These are phyloP conservation scores for Zalophus californianus DNA, from an alignment of 2,797 vertebrate genomes.

Conservation along the genomic window DNA sequence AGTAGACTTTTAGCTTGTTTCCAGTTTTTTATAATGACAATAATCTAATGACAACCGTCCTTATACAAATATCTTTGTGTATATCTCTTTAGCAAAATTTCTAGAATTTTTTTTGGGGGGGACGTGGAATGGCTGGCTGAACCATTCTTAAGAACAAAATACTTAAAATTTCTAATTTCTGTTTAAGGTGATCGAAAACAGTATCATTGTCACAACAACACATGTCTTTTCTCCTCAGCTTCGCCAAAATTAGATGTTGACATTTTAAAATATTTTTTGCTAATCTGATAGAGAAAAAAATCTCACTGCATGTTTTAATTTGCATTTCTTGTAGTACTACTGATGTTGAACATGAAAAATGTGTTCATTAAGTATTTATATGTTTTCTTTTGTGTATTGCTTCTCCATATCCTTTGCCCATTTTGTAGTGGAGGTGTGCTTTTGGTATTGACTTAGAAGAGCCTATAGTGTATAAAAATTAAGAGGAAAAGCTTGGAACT, in stretches of 20 bases:
- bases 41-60: neutral
- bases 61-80: neutral
- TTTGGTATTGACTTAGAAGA: neutral
- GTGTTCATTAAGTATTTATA: neutral
- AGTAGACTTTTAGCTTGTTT: neutral
- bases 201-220: neutral
- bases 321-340: neutral
- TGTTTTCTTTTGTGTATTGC: neutral
- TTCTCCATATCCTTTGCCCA: neutral
- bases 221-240: neutral
- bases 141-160: neutral
- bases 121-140: neutral
- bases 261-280: neutral
- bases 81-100: neutral
- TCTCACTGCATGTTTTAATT: neutral
- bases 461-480: neutral
- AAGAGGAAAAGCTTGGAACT: neutral
- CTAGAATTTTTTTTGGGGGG: neutral
- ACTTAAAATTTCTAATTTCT: conserved; percentile 9
- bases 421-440: neutral
- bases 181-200: neutral
- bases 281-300: neutral
- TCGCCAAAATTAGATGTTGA: neutral
- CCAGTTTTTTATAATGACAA: neutral
- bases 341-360: neutral